Percentiles rank a stretch among this genome's conserved stretches.
These are phyloP conservation scores for Torymus tubicola DNA, from an alignment of 2,888 invertebrate species.

Conservation along the genomic window DNA sequence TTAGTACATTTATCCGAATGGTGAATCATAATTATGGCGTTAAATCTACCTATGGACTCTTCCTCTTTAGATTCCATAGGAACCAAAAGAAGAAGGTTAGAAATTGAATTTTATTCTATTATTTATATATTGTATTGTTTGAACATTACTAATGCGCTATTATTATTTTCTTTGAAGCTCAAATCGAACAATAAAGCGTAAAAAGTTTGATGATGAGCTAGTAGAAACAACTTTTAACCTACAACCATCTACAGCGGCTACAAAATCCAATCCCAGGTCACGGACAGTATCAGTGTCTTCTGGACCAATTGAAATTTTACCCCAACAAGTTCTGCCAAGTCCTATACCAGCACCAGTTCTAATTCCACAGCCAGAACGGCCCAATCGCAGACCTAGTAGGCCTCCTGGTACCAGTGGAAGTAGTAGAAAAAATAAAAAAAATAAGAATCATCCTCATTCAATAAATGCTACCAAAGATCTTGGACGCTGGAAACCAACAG, in stretches of 20 bases:
- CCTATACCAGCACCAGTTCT: conserved; percentile 67
- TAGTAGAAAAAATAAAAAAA: conserved; percentile 75
- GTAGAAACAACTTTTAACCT: conserved; percentile 83
- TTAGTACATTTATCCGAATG: conserved; percentile 30
- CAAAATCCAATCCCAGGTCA: conserved; percentile 71
- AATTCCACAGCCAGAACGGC: conserved; percentile 69
- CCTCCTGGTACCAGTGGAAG: conserved; percentile 71
- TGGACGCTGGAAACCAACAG: conserved; percentile 97
- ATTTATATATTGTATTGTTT: conserved; percentile 10
- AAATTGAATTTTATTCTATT: conserved; percentile 31
- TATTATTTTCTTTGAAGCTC: conserved; percentile 80
- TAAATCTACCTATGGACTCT: conserved; percentile 71
- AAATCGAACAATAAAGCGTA: conserved; percentile 94
- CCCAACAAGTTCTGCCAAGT: conserved; percentile 67
- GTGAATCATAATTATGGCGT: conserved; percentile 43
- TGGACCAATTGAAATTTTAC: conserved; percentile 67
- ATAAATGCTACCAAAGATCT: conserved; percentile 87
- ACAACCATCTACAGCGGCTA: conserved; percentile 71
- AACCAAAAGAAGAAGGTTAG: conserved; percentile 73
- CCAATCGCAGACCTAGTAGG: conserved; percentile 70
- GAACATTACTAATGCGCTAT: background rate
- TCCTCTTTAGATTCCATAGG: conserved; percentile 69
- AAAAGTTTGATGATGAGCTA: conserved; percentile 97
- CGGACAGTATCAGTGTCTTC: conserved; percentile 69
- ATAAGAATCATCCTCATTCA: conserved; percentile 83